Evolutionary conservation across 2,113 vertebrate species (phyloP).

Genomic region (Gymnobelideus leadbeateri): DNA sequence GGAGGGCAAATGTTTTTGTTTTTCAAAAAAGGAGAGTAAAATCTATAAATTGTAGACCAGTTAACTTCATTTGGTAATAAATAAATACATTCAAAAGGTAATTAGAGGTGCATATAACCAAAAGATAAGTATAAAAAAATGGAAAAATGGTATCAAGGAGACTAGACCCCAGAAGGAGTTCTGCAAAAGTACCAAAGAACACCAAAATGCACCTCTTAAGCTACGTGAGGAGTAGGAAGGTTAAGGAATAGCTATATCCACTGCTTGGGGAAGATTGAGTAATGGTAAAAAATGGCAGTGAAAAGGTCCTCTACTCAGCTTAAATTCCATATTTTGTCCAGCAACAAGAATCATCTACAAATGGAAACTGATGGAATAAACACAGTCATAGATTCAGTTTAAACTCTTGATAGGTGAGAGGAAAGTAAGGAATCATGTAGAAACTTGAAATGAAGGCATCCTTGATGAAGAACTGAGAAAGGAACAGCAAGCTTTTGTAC

Average conservation of each 20-base stretch:
- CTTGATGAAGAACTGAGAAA: not conserved
- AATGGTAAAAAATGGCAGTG: not conserved
- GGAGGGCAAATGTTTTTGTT: no score
- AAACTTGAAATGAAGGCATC: not conserved
- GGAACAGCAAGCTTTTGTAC: slow-evolving; percentile 37
- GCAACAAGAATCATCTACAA: not conserved
- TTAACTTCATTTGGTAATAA: no score
- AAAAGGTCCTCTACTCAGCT: not conserved
- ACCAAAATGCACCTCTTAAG: slow-evolving; percentile 7
- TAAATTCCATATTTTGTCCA: not conserved
- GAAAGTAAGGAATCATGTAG: not conserved
- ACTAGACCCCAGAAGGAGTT: slow-evolving; percentile 15
- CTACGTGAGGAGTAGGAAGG: not conserved
- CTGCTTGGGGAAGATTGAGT: not conserved
- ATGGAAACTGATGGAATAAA: not conserved
- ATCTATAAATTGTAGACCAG: no score
- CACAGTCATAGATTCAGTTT: not conserved
- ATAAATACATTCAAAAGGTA: not conserved
- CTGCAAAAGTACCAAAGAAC: slow-evolving; percentile 6
- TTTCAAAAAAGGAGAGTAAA: no score
- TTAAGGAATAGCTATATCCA: not conserved
- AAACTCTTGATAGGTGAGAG: not conserved
- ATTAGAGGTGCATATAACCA: not conserved
- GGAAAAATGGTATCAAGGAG: not conserved
- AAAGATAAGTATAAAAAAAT: slow-evolving; percentile 7